These are phyloP conservation scores for Dendrophyllia cribrosa DNA, from an alignment of 64 coral and sea anemone genomes.

Conservation along the genomic window DNA sequence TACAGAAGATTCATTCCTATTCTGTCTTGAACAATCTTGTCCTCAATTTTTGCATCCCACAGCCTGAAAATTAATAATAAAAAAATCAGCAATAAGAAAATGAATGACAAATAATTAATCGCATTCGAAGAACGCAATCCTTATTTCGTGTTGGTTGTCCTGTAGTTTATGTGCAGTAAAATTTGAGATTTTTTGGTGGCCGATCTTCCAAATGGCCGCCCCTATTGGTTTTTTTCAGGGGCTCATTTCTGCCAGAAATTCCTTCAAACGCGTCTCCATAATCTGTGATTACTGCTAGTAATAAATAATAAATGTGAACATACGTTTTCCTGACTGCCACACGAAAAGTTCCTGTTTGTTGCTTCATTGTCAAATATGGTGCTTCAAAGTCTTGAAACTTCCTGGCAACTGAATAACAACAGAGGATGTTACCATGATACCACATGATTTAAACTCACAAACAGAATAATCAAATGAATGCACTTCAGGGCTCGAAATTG, in stretches of 20 bases:
- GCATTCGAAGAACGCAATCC: no score
- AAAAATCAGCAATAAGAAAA: not conserved
- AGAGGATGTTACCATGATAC: not conserved
- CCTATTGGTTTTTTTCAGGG: no score
- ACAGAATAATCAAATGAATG: not conserved
- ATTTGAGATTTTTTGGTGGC: no score
- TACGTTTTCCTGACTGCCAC: conserved; percentile 96
- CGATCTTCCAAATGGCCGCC: no score
- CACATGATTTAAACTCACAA: not conserved
- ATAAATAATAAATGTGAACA: not conserved
- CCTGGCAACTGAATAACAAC: conserved; percentile 74
- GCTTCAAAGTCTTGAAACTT: conserved; percentile 94
- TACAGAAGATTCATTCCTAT: conserved; percentile 95
- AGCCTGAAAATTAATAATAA: conserved; percentile 47
- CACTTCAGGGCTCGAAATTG: not conserved
- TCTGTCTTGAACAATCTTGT: conserved; percentile 73
- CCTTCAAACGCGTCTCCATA: no score
- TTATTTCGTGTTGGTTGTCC: no score
- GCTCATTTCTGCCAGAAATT: no score
- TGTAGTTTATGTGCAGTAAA: no score
- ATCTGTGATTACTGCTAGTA: no score
- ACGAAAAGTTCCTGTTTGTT: conserved; percentile 71
- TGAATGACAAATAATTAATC: no score
- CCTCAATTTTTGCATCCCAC: conserved; percentile 90
- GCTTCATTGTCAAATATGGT: conserved; percentile 73